Evolutionary conservation across 2,797 vertebrate species (phyloP).

Genomic region (Euthynnus affinis): DNA sequence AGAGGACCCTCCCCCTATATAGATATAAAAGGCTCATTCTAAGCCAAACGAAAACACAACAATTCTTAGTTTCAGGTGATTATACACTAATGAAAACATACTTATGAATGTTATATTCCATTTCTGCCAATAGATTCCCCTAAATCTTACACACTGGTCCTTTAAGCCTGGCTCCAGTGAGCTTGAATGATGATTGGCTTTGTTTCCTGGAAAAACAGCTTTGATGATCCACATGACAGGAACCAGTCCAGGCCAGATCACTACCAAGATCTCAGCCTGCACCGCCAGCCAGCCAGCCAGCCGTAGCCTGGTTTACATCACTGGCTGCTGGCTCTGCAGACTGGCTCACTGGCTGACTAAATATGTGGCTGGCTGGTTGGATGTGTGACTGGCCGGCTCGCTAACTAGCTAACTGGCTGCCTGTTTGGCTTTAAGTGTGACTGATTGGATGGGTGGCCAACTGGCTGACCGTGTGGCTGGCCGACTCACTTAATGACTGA

Average conservation of each 20-base stretch:
- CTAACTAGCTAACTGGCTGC: slow-evolving; percentile 63
- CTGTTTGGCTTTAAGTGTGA: slow-evolving; percentile 58
- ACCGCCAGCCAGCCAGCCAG: slow-evolving; percentile 65
- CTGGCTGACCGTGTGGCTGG: slow-evolving; percentile 51
- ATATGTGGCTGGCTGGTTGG: slow-evolving; percentile 55
- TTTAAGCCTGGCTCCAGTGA: slow-evolving; percentile 37
- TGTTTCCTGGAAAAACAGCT: slow-evolving; percentile 62
- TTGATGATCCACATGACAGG: slow-evolving; percentile 70
- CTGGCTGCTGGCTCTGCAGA: slow-evolving; percentile 53
- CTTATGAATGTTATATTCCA: no score
- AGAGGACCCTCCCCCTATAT: no score
- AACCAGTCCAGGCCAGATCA: slow-evolving; percentile 70
- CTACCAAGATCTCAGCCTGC: slow-evolving; percentile 69
- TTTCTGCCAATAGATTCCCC: no score
- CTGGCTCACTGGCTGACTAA: slow-evolving; percentile 53
- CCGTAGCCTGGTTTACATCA: slow-evolving; percentile 76
- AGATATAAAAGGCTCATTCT: no score
- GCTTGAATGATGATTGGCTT: slow-evolving; percentile 58
- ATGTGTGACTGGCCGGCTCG: slow-evolving; percentile 4
- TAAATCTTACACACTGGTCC: no score
- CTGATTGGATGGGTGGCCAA: slow-evolving; percentile 53
- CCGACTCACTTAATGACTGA: slow-evolving; percentile 13
- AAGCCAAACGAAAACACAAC: no score
- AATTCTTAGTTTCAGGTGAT: no score
- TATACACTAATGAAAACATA: no score